Evolutionary conservation across 2,888 invertebrate genomes (phyloP).

Genomic region (Perdita meconis): DNA sequence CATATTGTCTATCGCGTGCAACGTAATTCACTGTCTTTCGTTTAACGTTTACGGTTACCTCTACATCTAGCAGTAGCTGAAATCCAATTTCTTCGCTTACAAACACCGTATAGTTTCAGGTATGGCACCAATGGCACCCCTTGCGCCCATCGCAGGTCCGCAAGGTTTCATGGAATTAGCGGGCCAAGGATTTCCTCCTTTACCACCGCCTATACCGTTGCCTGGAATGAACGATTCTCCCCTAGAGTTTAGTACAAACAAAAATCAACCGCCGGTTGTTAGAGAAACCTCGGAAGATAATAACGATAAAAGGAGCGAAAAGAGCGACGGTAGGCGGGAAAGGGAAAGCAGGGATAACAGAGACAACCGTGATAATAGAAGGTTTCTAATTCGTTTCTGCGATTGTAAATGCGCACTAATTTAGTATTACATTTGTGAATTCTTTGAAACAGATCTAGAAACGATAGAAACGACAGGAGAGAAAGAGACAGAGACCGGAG

Average conservation of each 20-base stretch:
- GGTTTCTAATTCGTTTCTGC: conserved; percentile 59
- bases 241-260: conserved; percentile 87
- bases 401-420: not conserved
- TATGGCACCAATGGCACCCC: conserved; percentile 81
- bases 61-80: not conserved
- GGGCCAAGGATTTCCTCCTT: conserved; percentile 81
- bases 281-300: conserved; percentile 80
- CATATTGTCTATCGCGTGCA: not conserved
- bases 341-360: conserved; percentile 82
- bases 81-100: not conserved
- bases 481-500: conserved; percentile 84
- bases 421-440: not conserved
- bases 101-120: conserved; percentile 66
- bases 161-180: conserved; percentile 83
- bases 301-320: conserved; percentile 79
- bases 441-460: conserved; percentile 73
- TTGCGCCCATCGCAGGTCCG: conserved; percentile 79
- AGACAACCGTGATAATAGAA: conserved; percentile 83
- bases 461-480: conserved; percentile 81
- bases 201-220: conserved; percentile 80
- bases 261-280: conserved; percentile 87
- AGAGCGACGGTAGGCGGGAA: conserved; percentile 82
- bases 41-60: not conserved
- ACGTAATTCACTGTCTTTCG: not conserved
- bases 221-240: conserved; percentile 87